A percentile compares a stretch with the other conserved stretches of the same genome.
phyloP scores from a whole-genome alignment of 2,113 vertebrate species.

The Elanoides forficatus region DNA sequence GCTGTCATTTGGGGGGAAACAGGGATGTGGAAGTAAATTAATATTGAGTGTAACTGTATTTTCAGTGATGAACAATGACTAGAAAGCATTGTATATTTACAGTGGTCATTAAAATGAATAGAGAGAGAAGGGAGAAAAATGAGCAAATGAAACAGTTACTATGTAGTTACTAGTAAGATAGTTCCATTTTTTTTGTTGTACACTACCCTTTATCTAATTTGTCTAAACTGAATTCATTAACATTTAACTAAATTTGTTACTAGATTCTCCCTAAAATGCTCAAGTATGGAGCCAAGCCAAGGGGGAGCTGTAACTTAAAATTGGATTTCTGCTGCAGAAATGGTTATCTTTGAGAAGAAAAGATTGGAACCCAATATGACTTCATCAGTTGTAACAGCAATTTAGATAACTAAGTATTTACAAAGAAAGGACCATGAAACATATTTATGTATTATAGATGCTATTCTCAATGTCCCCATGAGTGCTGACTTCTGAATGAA shows the following conservation, averaged over 20 bases:
- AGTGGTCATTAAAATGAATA: neutral
- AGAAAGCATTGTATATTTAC: neutral
- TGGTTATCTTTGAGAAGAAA: neutral
- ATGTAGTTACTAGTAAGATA: neutral
- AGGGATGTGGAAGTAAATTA: neutral
- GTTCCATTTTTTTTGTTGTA: neutral
- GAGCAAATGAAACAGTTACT: neutral
- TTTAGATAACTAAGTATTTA: neutral
- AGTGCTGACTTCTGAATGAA: slow-evolving; percentile 29
- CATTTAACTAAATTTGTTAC: neutral
- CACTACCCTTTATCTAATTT: neutral
- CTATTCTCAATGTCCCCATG: neutral
- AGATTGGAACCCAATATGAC: neutral
- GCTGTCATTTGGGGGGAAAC: neutral
- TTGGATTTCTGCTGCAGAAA: neutral
- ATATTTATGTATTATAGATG: neutral
- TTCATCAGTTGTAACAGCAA: neutral
- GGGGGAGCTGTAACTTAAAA: neutral
- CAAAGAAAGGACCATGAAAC: neutral
- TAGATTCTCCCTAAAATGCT: neutral
- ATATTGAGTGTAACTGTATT: neutral
- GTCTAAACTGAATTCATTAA: neutral
- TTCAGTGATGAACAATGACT: neutral
- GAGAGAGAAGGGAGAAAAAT: neutral
- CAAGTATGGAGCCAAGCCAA: neutral